Evolutionary conservation across 23 tunicate species (phyloP), one percentile per base, ranked within the genome.

Genomic region (Styela clava): DNA sequence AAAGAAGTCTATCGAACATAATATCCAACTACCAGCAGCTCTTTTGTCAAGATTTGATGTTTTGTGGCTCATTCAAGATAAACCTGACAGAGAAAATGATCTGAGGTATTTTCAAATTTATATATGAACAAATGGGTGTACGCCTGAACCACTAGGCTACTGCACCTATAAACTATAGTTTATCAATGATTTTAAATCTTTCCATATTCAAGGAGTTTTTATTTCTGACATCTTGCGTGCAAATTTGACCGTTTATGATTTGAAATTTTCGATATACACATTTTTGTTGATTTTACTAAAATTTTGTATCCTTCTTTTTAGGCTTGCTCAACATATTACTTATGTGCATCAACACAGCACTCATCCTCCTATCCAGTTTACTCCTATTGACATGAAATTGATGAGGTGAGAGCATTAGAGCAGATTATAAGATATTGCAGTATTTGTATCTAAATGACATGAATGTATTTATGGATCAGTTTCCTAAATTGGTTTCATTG

Each of bases 21-120:
- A 96, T 82, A 93, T 96, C 72, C 96, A 96, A 68, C 90, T 96
- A 5, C 99, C 99, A 24, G 97, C 99, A 61, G 99, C 99, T 3
- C 87, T 96, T n/a, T 81, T 96, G 25, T 96, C 99, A 7, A 63
- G 99, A 31, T 96, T 96, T 52, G 99, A 96, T 51, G 89, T 96
- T 67, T 74, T 96, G 16, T 96, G 99, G 99, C 77, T 96, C 72
- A 88, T 96, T n/a, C 99, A 96, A 74, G 99, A 96, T 69, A 91
- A 91, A 68, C 99, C 99, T 56, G 94, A 91, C 68, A 73, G 94
- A 16, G 99, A 96, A 33, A 87, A 91, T 76, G 99, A 96, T 67
- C 68, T 88, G 29, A 82, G 93, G 98, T 93, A 1, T 29, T n/a
- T 37, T 82, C n/a, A n/a, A 22, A 18, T n/a, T 61, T 61, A 61